Conservation (phyloP, 2,888 invertebrate genomes). For the Lasioglossum malachurum region DNA sequence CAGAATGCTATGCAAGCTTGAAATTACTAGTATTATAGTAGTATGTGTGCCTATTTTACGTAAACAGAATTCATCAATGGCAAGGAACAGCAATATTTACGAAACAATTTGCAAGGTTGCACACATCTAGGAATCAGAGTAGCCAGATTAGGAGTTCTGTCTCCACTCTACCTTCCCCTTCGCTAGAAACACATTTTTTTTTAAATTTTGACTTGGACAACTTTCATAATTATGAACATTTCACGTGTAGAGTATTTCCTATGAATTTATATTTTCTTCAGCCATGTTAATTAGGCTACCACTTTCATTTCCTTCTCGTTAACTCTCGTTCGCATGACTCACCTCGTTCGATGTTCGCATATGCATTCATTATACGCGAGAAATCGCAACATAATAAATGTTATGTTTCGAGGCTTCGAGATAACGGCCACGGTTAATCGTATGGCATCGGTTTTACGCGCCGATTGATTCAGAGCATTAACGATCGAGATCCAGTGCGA, state of each 20-base stretch:
- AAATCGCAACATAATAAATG: constrained; percentile 18
- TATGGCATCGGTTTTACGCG: constrained; percentile 37
- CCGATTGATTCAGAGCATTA: constrained; percentile 9
- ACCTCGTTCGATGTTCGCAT: constrained; percentile 1
- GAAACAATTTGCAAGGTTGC: not conserved
- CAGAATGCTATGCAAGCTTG: not conserved
- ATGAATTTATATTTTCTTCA: not conserved
- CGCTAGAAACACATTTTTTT: too few species aligned
- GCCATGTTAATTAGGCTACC: not conserved
- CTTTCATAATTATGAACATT: not conserved
- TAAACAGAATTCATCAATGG: not conserved
- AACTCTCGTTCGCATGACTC: not conserved
- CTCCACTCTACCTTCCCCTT: too few species aligned
- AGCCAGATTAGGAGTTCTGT: too few species aligned
- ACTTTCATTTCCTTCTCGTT: not conserved
- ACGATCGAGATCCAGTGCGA: constrained; percentile 28
- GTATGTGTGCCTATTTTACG: not conserved
- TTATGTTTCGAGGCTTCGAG: constrained; percentile 27
- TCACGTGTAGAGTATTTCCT: not conserved
- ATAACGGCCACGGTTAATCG: constrained; percentile 36
- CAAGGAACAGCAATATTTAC: not conserved
- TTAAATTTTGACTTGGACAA: too few species aligned
- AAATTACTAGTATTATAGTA: not conserved
- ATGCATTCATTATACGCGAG: constrained; percentile 19
- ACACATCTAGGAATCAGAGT: not conserved